phyloP scores from a whole-genome alignment of 2,797 vertebrate species.

The Platyrinchus mystaceus region DNA sequence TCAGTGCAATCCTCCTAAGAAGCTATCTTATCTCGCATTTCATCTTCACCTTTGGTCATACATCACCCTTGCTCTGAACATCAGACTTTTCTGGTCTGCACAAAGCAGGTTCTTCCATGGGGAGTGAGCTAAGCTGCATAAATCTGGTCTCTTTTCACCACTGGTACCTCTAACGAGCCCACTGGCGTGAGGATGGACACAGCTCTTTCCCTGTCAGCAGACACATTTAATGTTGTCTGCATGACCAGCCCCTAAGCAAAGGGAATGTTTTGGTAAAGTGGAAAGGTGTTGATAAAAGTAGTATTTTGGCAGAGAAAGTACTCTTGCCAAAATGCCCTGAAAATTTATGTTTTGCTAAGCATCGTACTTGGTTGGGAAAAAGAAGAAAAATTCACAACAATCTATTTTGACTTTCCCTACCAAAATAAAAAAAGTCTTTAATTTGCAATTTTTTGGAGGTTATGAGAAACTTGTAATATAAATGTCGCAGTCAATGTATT shows the following conservation, averaged over 20 bases:
- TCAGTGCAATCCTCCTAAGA: background rate
- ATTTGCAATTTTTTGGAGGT: background rate
- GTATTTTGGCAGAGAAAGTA: background rate
- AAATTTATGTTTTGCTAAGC: background rate
- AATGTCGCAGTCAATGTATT: background rate
- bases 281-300: background rate
- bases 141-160: background rate
- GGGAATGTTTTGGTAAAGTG: background rate
- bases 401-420: background rate
- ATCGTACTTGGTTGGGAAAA: background rate
- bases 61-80: background rate
- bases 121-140: background rate
- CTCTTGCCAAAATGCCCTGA: background rate
- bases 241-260: background rate
- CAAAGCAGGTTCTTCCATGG: background rate
- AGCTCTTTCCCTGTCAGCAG: background rate
- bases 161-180: rapidly evolving
- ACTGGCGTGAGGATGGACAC: background rate
- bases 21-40: background rate
- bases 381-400: background rate
- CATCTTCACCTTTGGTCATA: background rate
- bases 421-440: background rate
- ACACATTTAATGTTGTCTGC: background rate
- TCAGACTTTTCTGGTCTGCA: background rate
- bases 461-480: background rate